These are phyloP conservation scores for Lineus longissimus DNA, from an alignment of 1,140 invertebrate species.

Conservation along the genomic window DNA sequence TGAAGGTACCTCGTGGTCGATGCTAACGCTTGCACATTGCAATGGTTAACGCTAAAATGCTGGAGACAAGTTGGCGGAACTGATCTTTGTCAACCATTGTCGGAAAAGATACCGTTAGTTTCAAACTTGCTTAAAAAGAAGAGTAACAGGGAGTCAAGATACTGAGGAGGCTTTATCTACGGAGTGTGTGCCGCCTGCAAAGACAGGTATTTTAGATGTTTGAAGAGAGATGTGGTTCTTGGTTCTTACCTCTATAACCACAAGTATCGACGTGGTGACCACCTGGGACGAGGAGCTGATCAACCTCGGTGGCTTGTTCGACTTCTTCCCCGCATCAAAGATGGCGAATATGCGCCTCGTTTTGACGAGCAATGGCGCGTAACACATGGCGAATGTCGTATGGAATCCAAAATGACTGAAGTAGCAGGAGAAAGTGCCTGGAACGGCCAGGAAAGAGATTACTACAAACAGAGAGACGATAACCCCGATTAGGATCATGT, in stretches of 20 bases:
- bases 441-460: constrained; percentile 73
- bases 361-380: constrained; percentile 85
- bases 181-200: too few species aligned
- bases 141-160: too few species aligned
- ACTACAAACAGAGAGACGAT: constrained; percentile 85
- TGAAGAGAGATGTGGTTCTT: too few species aligned
- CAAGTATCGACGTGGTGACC: constrained; percentile 22
- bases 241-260: constrained; percentile 35
- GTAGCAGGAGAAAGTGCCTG: constrained; percentile 49
- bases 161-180: too few species aligned
- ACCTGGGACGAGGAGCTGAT: constrained; percentile 29
- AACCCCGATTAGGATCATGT: constrained; percentile 81
- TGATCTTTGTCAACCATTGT: too few species aligned
- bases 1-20: too few species aligned
- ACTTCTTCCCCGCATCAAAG: constrained; percentile 70
- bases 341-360: constrained; percentile 86
- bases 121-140: too few species aligned
- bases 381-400: constrained; percentile 87
- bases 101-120: too few species aligned
- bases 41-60: too few species aligned
- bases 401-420: constrained; percentile 65
- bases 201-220: too few species aligned
- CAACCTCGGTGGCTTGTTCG: constrained; percentile 21
- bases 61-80: too few species aligned
- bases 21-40: too few species aligned